Percentiles rank a stretch among this genome's conserved stretches.
These are phyloP conservation scores for Characodon lateralis DNA, from an alignment of 2,797 vertebrate genomes.

Conservation along the genomic window DNA sequence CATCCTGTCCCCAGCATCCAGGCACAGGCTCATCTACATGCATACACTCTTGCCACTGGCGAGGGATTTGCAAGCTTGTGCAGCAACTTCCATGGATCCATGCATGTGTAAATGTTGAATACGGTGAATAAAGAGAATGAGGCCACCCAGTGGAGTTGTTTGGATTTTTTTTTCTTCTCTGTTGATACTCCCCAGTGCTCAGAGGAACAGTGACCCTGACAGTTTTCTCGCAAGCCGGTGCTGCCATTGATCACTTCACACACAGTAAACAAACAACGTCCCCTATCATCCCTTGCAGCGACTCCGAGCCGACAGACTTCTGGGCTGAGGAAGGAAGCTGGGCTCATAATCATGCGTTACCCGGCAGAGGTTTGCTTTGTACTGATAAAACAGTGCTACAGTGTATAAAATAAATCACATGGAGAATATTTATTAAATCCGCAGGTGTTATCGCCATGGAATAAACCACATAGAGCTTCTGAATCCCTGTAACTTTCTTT, in stretches of 20 bases:
- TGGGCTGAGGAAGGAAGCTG: constrained; percentile 10
- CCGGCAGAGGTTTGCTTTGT: constrained; percentile 43
- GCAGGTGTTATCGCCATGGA: constrained; percentile 44
- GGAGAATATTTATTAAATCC: constrained; percentile 47
- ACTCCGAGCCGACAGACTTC: constrained; percentile 29
- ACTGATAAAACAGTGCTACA: constrained; percentile 54
- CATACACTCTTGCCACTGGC: constrained; percentile 13
- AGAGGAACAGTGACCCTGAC: constrained; percentile 50
- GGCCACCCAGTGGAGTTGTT: constrained; percentile 42
- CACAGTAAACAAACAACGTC: constrained; percentile 56
- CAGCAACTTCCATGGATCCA: constrained; percentile 19
- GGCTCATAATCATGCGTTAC: constrained; percentile 45
- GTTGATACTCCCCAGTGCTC: constrained; percentile 37
- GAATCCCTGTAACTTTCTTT: constrained; percentile 13
- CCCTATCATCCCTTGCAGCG: constrained; percentile 32
- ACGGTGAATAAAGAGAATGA: constrained; percentile 47
- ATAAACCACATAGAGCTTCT: constrained; percentile 17
- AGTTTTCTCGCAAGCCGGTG: constrained; percentile 33
- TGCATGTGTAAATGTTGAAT: constrained; percentile 28
- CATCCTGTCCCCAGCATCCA: constrained; percentile 28
- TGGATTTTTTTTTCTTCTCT: constrained; percentile 45
- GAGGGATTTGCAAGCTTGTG: constrained; percentile 22
- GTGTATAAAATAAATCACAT: constrained; percentile 53
- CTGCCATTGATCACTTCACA: constrained; percentile 61
- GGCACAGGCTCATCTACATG: constrained; percentile 30